A percentile compares a stretch with the other conserved stretches of the same genome.
These are phyloP conservation scores for Sycophila texana DNA, from an alignment of 2,888 invertebrate species.

Conservation along the genomic window DNA sequence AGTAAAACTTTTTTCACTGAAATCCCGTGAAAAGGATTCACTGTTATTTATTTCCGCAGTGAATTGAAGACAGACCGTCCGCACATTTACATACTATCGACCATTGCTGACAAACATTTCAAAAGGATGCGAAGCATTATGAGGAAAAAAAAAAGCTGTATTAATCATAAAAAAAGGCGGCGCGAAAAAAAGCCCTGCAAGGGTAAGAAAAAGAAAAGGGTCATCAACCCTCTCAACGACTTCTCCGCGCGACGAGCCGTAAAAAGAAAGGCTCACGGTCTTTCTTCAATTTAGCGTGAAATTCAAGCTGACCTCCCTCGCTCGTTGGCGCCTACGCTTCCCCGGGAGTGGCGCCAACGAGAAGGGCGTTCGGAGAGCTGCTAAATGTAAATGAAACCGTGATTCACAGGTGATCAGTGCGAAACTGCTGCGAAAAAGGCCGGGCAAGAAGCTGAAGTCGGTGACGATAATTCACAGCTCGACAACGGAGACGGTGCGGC, in stretches of 20 bases:
- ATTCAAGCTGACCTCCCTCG: constrained; percentile 2
- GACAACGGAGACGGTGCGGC: constrained; percentile 90
- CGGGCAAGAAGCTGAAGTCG: constrained; percentile 88
- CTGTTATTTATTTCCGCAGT: background rate
- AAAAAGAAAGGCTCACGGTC: constrained; percentile 8
- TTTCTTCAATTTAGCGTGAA: constrained; percentile 41
- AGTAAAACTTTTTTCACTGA: too few relatives aligned
- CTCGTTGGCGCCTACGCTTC: background rate
- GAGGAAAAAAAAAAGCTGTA: background rate
- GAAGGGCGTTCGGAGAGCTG: background rate
- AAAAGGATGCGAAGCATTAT: background rate
- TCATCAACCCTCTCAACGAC: too few relatives aligned
- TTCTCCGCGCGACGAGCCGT: background rate
- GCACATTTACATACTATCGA: background rate
- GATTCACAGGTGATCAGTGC: constrained; percentile 84
- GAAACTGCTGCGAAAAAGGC: constrained; percentile 85
- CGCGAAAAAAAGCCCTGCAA: background rate
- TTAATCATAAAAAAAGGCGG: background rate
- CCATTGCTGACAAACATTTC: background rate
- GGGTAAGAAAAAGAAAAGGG: background rate
- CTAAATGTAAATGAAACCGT: constrained; percentile 12
- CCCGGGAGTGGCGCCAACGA: background rate
- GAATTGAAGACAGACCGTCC: constrained; percentile 2
- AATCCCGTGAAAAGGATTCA: too few relatives aligned
- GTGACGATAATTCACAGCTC: constrained; percentile 94